A percentile compares a stretch with the other conserved stretches of the same genome.
Evolutionary conservation across 2,888 invertebrate genomes (phyloP).

Genomic region (Serrognathus titanus): DNA sequence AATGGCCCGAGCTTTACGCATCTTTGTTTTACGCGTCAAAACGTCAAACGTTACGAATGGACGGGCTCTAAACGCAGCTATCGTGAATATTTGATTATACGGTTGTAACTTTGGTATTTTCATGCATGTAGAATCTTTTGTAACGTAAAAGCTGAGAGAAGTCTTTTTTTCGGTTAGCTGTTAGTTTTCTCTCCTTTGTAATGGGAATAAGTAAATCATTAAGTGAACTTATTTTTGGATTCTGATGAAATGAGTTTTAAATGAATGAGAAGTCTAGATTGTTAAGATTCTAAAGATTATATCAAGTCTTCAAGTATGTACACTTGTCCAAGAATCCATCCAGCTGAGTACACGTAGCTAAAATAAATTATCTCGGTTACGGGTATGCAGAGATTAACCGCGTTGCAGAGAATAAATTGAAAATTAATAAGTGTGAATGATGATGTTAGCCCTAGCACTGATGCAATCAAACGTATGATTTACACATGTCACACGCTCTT

Average conservation of each 20-base stretch:
- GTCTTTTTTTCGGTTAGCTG: slow-evolving; percentile 2
- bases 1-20: background rate
- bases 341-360: background rate
- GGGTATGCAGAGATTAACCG: slow-evolving; percentile 20
- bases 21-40: slow-evolving; percentile 2
- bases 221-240: no score
- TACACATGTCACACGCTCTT: slow-evolving; percentile 25
- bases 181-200: no score
- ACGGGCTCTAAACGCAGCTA: background rate
- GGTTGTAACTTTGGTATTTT: slow-evolving; percentile 2
- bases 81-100: background rate
- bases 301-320: background rate
- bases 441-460: slow-evolving; percentile 21
- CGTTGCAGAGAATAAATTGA: slow-evolving; percentile 24
- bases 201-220: no score
- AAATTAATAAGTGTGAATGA: slow-evolving; percentile 29
- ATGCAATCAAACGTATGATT: slow-evolving; percentile 24
- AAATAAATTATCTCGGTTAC: slow-evolving; percentile 23
- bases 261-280: no score
- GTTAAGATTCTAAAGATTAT: background rate
- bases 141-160: slow-evolving; percentile 5
- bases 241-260: no score
- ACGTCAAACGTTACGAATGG: background rate
- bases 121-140: slow-evolving; percentile 2
- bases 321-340: no score